Conservation (phyloP, 2,888 invertebrate genomes). For the Corbicula japonica region DNA sequence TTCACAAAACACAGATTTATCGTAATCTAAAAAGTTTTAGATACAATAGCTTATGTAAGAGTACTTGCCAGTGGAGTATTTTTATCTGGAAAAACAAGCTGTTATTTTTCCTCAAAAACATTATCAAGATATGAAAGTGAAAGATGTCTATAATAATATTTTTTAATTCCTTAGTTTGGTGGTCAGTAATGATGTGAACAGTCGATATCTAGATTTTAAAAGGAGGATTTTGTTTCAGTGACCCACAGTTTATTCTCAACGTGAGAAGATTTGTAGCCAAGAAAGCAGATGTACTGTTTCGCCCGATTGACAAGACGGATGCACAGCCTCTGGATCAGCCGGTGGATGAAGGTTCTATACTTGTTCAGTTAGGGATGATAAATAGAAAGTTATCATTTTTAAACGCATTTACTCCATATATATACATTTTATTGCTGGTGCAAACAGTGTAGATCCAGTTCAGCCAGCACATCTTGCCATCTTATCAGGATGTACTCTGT, state of each 20-base stretch:
- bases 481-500: no score
- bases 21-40: no score
- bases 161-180: not conserved
- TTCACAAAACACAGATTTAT: no score
- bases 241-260: conserved; percentile 88
- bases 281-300: conserved; percentile 92
- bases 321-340: conserved; percentile 23
- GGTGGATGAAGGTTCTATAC: conserved; percentile 70
- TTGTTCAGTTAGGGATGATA: conserved; percentile 13
- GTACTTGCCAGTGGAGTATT: no score
- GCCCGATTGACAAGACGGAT: conserved; percentile 43
- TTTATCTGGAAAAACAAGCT: no score
- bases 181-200: not conserved
- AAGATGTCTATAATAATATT: not conserved
- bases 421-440: no score
- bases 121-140: not conserved
- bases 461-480: no score
- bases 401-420: no score
- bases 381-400: no score
- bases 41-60: no score
- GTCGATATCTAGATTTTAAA: not conserved
- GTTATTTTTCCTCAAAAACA: no score
- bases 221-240: conserved; percentile 64
- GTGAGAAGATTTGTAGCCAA: conserved; percentile 95
- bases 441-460: no score